phyloP scores from a whole-genome alignment of 2,888 invertebrate species.

The Bombyx huttoni region DNA sequence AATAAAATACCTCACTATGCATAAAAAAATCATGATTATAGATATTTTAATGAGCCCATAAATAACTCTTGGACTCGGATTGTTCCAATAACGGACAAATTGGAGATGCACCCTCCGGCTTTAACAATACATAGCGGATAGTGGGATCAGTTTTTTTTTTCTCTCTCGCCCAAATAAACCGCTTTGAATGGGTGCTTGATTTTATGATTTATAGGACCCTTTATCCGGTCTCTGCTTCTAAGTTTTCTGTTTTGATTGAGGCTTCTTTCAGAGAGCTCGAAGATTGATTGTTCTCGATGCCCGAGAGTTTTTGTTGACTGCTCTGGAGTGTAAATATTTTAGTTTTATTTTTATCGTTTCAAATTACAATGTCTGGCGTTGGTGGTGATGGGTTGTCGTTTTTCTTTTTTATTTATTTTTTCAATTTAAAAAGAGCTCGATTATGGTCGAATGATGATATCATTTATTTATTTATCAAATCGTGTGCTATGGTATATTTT shows the following conservation, averaged over 20 bases:
- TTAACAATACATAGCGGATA: conserved; percentile 42
- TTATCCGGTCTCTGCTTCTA: conserved; percentile 58
- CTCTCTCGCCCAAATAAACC: conserved; percentile 49
- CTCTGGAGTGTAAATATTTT: conserved; percentile 58
- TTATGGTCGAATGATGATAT: no score
- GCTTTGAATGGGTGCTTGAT: conserved; percentile 63
- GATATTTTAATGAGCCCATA: conserved; percentile 63
- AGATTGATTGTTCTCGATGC: conserved; percentile 68
- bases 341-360: conserved; percentile 33
- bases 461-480: no score
- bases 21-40: conserved; percentile 42
- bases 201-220: conserved; percentile 69
- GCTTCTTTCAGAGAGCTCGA: conserved; percentile 55
- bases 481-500: no score
- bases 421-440: no score
- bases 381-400: conserved; percentile 29
- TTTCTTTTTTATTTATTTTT: not conserved
- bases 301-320: conserved; percentile 62
- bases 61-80: conserved; percentile 52
- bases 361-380: conserved; percentile 12
- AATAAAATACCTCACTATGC: conserved; percentile 10
- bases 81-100: conserved; percentile 61
- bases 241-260: conserved; percentile 69
- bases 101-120: conserved; percentile 51
- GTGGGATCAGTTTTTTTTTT: conserved; percentile 53